Evolutionary conservation across 2,797 vertebrate species (phyloP), one percentile per base, ranked within the genome.

Genomic region (Periparus ater): DNA sequence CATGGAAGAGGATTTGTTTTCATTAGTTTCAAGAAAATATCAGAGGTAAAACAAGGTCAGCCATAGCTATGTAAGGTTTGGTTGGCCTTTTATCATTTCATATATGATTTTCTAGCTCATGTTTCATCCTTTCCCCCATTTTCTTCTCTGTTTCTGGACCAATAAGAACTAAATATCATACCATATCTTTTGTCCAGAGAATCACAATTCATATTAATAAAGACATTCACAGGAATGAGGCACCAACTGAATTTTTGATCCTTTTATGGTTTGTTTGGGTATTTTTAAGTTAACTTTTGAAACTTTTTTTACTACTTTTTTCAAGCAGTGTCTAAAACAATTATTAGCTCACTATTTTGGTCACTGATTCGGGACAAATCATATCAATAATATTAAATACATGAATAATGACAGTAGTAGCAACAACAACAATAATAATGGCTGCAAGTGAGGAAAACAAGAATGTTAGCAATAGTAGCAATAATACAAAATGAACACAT

Each of bases 81-180:
- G 1, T 21, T 58, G 5, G 1, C 0, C 20, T 32, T 62, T 58
- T 77, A 50, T 48, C 2, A 26, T 42, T 85, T 85, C 1, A 7
- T 34, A 6, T 38, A 27, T 22, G 3, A 40, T 26, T 71, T 87
- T 48, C 32, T 77, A 45, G 6, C 7, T 88, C 15, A 21, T 51
- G 40, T 63, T 71, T 14, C 5, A 48, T 55, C 11, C 14, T 76
- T 14, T 47, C 19, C 32, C 11, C 47, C 32, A 17, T 63, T 55
- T 91, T 15, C 5, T 45, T 53, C 20, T 67, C 19, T 80, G 4
- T 26, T 50, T 54, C 25, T 84, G 4, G 8, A 48, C 9, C 11
- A 51, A 4, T 40, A 55, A 53, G 27, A 62, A 1, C 4, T 36
- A 79, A 65, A 61, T 23, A 40, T 3, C 57, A 9, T 26, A 34